Evolutionary conservation across 2,888 invertebrate species (phyloP).

Genomic region (Anaspis maculata): DNA sequence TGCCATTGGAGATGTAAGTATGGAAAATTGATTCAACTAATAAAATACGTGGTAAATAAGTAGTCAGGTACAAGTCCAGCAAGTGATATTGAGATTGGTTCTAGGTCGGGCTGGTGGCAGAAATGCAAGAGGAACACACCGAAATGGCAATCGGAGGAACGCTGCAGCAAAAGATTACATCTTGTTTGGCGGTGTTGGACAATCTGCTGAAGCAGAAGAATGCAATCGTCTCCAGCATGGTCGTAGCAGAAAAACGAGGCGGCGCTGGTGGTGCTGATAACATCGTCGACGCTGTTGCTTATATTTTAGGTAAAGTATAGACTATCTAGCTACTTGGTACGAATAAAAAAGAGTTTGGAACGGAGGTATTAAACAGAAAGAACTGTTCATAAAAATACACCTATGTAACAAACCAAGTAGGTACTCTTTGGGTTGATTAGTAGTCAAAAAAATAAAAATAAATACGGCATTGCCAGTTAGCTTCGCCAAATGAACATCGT

Average conservation of each 20-base stretch:
- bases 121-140: constrained; percentile 39
- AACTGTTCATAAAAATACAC: too few species aligned
- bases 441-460: too few species aligned
- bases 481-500: too few species aligned
- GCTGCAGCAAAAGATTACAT: constrained; percentile 55
- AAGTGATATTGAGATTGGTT: background rate
- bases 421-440: too few species aligned
- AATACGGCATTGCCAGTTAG: too few species aligned
- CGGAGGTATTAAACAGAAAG: too few species aligned
- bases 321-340: too few species aligned
- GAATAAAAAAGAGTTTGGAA: too few species aligned
- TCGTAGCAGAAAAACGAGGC: constrained; percentile 64
- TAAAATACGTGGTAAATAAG: background rate
- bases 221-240: too few species aligned
- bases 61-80: constrained; percentile 1
- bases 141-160: constrained; percentile 48
- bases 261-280: constrained; percentile 53
- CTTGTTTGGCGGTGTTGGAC: constrained; percentile 54
- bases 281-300: constrained; percentile 57
- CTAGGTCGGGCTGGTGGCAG: constrained; percentile 53
- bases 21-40: background rate
- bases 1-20: too few species aligned
- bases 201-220: constrained; percentile 56
- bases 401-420: too few species aligned
- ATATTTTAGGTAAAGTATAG: constrained; percentile 37